Base-by-base conservation (phyloP, 92 coral and sea anemone genomes). In the Epizoanthus scotinus region DNA sequence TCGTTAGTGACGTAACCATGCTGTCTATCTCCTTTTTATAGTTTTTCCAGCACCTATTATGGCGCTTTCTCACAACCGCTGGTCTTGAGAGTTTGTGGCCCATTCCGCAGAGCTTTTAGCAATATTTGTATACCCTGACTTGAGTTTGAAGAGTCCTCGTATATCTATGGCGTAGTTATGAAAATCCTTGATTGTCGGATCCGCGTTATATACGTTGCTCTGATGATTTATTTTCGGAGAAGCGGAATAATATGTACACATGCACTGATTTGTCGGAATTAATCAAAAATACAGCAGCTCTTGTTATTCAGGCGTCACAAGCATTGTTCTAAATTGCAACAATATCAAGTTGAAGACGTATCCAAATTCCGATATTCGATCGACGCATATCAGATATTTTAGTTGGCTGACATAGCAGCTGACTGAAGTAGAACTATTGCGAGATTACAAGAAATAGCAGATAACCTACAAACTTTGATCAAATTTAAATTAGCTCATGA, bases 1-100 rank as follows among this genome's bases (percentile, higher is more conserved):
- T 34, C 66, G 13, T 38, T 20, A 56, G 80, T n/a, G 80, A 34
- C 0, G 42, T 20, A 19, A 58, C 52, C 80, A 74, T 74, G 3
- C 62, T 21, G 9, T 74, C 80, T 31, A 74, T 74, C 25, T 75
- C 81, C 22, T 59, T 36, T 40, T 59, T 75, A 56, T 60, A 59
- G 68, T 60, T 75, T 21, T 75, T 75, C 81, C 81, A 75, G 20
- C 81, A 24, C 6, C 24, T 75, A 8, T 75, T 34, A 36, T 75
- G 81, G 26, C 56, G 54, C 81, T 75, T 75, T 59, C 56, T 59
- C 4, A 75, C 81, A 34, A 75, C 31, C 52, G 65, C 8, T 3
- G 68, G 47, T 34, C 68, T 63, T n/a, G 81, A 36, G 24, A 38
- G 29, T 38, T 58, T 75, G 42, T 75, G 81, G 13, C 81, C 81